Evolutionary conservation across 2,888 invertebrate genomes (phyloP).

Genomic region (Monochamus alternatus): DNA sequence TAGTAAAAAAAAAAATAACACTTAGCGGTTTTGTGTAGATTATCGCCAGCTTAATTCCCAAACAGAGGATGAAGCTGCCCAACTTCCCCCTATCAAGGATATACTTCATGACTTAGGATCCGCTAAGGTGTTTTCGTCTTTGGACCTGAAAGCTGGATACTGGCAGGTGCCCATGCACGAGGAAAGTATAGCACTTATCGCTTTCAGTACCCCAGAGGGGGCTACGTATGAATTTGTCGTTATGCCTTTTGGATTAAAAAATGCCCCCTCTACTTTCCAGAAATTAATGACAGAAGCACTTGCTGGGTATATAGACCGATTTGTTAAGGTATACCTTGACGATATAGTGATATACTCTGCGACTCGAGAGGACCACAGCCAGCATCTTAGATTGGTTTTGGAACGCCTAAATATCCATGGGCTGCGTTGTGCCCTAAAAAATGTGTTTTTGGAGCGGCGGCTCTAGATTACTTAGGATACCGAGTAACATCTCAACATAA

Average conservation of each 20-base stretch:
- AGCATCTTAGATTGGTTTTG: background rate
- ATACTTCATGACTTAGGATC: background rate
- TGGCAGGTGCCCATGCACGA: conserved; percentile 12
- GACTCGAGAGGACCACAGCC: background rate
- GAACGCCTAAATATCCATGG: background rate
- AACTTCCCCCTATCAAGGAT: background rate
- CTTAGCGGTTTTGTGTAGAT: background rate
- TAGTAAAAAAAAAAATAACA: background rate
- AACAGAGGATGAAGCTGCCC: background rate
- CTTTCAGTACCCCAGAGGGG: conserved; percentile 4
- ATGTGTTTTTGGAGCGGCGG: background rate
- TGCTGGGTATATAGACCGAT: background rate
- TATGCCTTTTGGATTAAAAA: background rate
- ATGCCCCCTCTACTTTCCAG: background rate
- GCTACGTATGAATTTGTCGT: background rate
- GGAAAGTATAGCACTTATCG: too few species aligned
- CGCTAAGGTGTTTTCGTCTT: background rate
- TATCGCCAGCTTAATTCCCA: background rate
- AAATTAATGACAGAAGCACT: conserved; percentile 1
- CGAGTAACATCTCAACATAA: too few species aligned
- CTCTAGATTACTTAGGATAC: too few species aligned
- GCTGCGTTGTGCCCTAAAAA: background rate
- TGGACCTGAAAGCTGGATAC: background rate
- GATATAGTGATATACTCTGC: background rate
- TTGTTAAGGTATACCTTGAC: background rate